Evolutionary conservation across 2,113 vertebrate species (phyloP).

Genomic region (Gallinago jamesoni): DNA sequence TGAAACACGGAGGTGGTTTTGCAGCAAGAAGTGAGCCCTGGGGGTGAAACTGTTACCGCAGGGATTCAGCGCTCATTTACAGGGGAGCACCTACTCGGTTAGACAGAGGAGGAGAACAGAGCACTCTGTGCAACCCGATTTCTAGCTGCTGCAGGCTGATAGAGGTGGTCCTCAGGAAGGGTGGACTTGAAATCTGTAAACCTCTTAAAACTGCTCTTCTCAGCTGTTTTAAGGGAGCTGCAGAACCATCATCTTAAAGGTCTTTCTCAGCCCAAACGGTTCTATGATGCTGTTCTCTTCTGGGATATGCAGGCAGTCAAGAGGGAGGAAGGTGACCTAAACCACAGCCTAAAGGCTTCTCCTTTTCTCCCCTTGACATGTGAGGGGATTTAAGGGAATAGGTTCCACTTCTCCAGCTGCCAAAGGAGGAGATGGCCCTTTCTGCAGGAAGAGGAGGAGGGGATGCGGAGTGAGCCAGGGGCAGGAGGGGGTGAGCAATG

Average conservation of each 20-base stretch:
- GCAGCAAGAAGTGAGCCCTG: neutral
- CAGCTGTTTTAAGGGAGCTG: neutral
- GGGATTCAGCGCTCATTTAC: neutral
- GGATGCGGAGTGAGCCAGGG: neutral
- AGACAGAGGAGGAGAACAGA: neutral
- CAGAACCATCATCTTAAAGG: neutral
- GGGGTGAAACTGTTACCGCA: neutral
- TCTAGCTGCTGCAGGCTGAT: neutral
- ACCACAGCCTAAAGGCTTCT: accelerated
- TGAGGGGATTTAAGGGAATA: neutral
- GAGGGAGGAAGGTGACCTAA: neutral
- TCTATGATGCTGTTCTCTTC: neutral
- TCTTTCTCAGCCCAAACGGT: neutral
- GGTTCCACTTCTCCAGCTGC: neutral
- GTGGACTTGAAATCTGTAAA: neutral
- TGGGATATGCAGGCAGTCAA: neutral
- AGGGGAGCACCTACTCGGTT: neutral
- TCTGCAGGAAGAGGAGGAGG: no score
- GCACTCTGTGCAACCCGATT: neutral
- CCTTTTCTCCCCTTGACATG: neutral
- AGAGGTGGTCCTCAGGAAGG: neutral
- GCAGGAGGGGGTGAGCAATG: neutral
- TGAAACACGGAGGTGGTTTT: neutral
- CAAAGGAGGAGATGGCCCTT: neutral
- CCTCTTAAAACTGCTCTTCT: neutral